Conservation (phyloP, 2,888 invertebrate genomes). For the Tubulanus polymorphus region DNA sequence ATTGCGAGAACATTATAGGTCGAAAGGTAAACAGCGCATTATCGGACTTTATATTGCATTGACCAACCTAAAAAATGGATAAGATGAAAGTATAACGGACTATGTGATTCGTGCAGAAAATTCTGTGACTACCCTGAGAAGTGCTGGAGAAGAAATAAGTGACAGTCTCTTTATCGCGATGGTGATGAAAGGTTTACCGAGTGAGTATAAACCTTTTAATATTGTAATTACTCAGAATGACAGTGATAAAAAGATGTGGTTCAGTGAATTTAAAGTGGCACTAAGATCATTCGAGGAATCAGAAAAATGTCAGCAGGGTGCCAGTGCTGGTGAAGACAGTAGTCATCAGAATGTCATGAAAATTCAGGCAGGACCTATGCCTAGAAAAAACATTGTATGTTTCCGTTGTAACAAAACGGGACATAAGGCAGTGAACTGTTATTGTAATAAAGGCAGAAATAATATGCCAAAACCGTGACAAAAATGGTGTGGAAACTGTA, state of each 20-base stretch:
- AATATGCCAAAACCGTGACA: background rate
- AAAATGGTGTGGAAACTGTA: no score
- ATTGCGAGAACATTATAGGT: conserved; percentile 16
- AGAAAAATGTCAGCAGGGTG: background rate
- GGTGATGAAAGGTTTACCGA: conserved; percentile 19
- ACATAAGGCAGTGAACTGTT: background rate
- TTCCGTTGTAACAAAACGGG: background rate
- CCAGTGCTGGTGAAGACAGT: background rate
- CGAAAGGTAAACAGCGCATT: conserved; percentile 18
- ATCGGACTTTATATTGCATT: conserved; percentile 20
- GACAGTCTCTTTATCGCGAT: conserved; percentile 21
- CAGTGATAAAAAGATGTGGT: conserved; percentile 4
- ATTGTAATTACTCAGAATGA: conserved; percentile 14
- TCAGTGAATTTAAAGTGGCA: conserved; percentile 16
- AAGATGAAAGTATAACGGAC: conserved; percentile 16
- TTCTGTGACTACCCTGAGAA: conserved; percentile 8
- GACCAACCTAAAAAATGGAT: conserved; percentile 14
- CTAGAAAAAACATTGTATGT: background rate
- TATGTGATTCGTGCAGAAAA: conserved; percentile 15
- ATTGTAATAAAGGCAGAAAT: background rate
- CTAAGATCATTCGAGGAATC: conserved; percentile 15
- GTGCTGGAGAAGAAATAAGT: conserved; percentile 15
- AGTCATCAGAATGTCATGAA: no score
- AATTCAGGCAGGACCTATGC: no score
- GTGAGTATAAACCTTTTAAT: conserved; percentile 14